phyloP scores from a whole-genome alignment of 1,140 invertebrate species.

The Rhizoglyphus robini region DNA sequence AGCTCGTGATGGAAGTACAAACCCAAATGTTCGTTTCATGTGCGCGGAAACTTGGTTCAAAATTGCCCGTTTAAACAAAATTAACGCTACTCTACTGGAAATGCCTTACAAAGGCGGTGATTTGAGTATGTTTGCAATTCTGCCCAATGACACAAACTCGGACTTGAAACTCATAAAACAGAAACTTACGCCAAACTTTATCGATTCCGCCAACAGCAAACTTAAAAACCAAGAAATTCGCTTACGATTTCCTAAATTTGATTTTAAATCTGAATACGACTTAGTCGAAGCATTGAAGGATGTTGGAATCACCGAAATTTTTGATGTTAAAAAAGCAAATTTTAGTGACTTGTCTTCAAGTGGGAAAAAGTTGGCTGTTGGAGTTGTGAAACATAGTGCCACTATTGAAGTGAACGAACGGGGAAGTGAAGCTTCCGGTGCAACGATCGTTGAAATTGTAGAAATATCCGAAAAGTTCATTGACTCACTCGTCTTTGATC shows the following conservation, averaged over 20 bases:
- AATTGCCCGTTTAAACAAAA: neutral
- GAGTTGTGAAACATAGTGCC: slow-evolving; percentile 34
- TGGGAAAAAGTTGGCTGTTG: slow-evolving; percentile 36
- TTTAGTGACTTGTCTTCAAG: slow-evolving; percentile 51
- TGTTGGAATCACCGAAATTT: slow-evolving; percentile 53
- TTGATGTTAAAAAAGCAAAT: slow-evolving; percentile 48
- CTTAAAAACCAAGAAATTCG: slow-evolving; percentile 36
- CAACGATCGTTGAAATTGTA: slow-evolving; percentile 37
- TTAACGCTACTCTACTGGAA: slow-evolving; percentile 20
- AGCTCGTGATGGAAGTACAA: neutral
- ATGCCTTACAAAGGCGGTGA: slow-evolving; percentile 49
- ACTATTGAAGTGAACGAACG: too few species aligned
- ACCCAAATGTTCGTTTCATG: neutral
- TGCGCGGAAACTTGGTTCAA: neutral
- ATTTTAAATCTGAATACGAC: slow-evolving; percentile 50
- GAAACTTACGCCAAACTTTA: neutral
- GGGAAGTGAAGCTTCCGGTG: slow-evolving; percentile 55
- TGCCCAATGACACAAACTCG: slow-evolving; percentile 27
- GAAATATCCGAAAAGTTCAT: neutral
- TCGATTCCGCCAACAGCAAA: neutral
- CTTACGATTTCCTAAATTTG: slow-evolving; percentile 65
- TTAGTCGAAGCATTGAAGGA: slow-evolving; percentile 45
- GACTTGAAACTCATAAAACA: neutral
- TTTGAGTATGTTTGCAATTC: slow-evolving; percentile 31
- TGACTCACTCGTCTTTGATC: slow-evolving; percentile 22